Base-by-base conservation (phyloP, 2,888 invertebrate genomes). In the Andrena marginata region DNA sequence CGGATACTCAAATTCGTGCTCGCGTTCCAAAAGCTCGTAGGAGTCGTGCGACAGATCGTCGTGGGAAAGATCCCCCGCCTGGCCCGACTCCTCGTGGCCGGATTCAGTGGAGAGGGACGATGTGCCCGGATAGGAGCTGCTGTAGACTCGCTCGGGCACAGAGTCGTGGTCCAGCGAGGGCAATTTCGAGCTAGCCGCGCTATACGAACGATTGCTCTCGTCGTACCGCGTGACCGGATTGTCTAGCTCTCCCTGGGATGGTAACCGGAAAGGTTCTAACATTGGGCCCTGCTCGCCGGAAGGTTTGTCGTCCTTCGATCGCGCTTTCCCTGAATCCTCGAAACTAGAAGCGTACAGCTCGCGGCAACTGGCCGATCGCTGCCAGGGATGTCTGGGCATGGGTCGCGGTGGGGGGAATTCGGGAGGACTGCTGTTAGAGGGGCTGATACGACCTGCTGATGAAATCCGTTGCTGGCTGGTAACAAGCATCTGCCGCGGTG, bases 1-100 rank as follows among this genome's bases (percentile, higher is more conserved):
- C 4, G 93, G 92, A 74, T 93, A 93, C 70, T 94, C 94, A 85
- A 93, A 94, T 86, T 94, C 94, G 86, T 93, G 93, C 90, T 94
- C 94, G 92, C 97, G 97, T 93, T 98, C 97, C 82, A 98, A 95
- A 31, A 98, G 94, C 93, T 98, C 98, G 93, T 98, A 98, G 90
- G 97, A 98, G 93, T 98, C 98, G 93, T 98, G 98, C 48, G 98
- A 97, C 42, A 98, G 95, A 94, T 98, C 98, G 92, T 98, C 98
- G 93, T 97, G 97, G 10, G 97, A 97, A 81, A 96, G 94, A 88
- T 96, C 96, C 86, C 96, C 96, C 78, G 95, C 95, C 20, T 96
- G 96, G n/a, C 95, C 95, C 89, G 95, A 95, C 89, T 96, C 96
- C 89, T 96, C 95, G 89, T 94, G 94, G 68, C 94, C 94, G 42